Conservation (phyloP, 2,113 vertebrate species). For the Anarrhichthys ocellatus region DNA sequence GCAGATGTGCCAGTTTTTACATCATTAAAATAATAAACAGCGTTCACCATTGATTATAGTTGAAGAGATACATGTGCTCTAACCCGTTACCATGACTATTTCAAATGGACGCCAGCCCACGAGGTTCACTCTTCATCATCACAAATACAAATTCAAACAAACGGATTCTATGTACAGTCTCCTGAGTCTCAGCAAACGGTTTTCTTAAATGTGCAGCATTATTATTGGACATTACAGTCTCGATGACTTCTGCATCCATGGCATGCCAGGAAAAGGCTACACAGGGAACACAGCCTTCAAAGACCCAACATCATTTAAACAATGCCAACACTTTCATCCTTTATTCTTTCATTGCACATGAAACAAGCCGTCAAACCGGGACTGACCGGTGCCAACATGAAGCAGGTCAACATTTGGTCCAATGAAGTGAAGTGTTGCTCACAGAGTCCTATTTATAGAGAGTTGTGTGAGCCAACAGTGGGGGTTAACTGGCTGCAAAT, state of each 20-base stretch:
- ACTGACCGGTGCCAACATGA: slow-evolving; percentile 49
- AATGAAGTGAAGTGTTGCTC: slow-evolving; percentile 42
- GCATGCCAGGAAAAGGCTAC: slow-evolving; percentile 9
- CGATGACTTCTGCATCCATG: slow-evolving; percentile 7
- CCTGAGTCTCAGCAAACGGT: not conserved
- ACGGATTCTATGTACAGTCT: not conserved
- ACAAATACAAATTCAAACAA: not conserved
- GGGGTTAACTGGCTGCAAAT: slow-evolving; percentile 20
- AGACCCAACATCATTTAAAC: slow-evolving; percentile 9
- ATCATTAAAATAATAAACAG: not conserved
- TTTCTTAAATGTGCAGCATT: not conserved
- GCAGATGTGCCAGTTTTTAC: not conserved
- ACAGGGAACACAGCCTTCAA: slow-evolving; percentile 7
- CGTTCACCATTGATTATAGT: not conserved
- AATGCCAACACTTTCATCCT: slow-evolving; percentile 52
- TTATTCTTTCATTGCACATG: slow-evolving; percentile 26
- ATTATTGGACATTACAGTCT: slow-evolving; percentile 23
- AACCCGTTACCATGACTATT: no score
- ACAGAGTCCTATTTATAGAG: slow-evolving; percentile 56
- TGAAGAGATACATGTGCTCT: not conserved
- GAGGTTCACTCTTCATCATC: not conserved
- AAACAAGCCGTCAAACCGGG: slow-evolving; percentile 29
- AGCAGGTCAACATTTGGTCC: slow-evolving; percentile 61
- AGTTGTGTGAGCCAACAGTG: slow-evolving; percentile 40
- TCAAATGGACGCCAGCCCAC: not conserved